Percentiles rank a stretch among this genome's conserved stretches.
phyloP scores from a whole-genome alignment of 2,888 invertebrate species.

The Eretmocerus hayati region DNA sequence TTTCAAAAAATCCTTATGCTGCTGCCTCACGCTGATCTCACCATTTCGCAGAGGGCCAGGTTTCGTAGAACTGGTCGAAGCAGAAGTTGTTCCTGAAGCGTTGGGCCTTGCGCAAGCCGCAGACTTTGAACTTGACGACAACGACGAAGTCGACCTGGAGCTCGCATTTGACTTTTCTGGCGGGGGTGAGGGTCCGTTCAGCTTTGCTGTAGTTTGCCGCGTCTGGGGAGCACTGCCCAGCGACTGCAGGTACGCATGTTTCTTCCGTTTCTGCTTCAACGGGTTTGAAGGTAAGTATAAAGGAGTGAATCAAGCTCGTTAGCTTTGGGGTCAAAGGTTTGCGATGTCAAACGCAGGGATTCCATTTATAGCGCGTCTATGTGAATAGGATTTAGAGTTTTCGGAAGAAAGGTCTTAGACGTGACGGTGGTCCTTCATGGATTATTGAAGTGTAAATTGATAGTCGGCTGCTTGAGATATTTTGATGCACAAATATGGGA shows the following conservation, averaged over 20 bases:
- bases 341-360: no score
- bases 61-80: not conserved
- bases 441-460: no score
- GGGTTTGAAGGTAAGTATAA: conserved; percentile 22
- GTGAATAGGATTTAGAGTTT: no score
- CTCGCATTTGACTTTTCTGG: conserved; percentile 16
- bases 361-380: no score
- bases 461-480: no score
- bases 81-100: not conserved
- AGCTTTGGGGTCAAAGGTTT: no score
- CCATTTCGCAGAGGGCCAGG: conserved; percentile 1
- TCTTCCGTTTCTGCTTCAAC: conserved; percentile 50
- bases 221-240: conserved; percentile 50
- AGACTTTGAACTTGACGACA: not conserved
- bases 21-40: not conserved
- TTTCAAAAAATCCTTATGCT: not conserved
- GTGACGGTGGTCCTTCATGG: no score
- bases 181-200: conserved; percentile 41
- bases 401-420: no score
- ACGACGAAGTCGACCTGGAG: not conserved
- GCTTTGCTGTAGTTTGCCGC: conserved; percentile 45
- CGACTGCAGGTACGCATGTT: conserved; percentile 47
- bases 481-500: no score
- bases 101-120: not conserved
- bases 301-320: no score